These are phyloP conservation scores for Plodia interpunctella DNA, from an alignment of 1,140 invertebrate genomes.

Conservation along the genomic window DNA sequence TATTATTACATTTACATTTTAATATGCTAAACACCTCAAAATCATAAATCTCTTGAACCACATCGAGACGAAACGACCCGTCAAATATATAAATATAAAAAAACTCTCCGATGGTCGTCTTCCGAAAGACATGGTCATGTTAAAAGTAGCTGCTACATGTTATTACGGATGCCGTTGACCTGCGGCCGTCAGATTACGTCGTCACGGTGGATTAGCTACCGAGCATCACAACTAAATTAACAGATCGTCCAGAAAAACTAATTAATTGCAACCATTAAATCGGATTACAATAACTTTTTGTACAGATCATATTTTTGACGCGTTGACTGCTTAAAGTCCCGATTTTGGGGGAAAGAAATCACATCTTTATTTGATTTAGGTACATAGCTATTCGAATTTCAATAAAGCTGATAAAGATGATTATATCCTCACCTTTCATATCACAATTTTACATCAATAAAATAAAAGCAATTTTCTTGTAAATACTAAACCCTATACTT, in stretches of 20 bases:
- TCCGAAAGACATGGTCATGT: conserved; percentile 3
- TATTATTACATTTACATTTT: too few relatives aligned
- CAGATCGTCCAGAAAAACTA: conserved; percentile 2
- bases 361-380: too few relatives aligned
- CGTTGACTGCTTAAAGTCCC: not conserved
- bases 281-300: not conserved
- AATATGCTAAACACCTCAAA: too few relatives aligned
- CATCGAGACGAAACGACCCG: not conserved
- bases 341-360: not conserved
- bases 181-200: not conserved
- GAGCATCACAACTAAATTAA: conserved; percentile 1
- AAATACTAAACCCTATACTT: too few relatives aligned
- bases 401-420: too few relatives aligned
- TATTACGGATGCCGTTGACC: conserved; percentile 12
- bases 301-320: not conserved
- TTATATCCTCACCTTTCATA: too few relatives aligned
- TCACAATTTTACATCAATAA: too few relatives aligned
- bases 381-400: too few relatives aligned
- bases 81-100: not conserved
- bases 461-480: too few relatives aligned
- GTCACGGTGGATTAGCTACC: not conserved
- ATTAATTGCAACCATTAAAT: conserved; percentile 6
- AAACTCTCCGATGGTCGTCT: not conserved
- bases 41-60: too few relatives aligned
- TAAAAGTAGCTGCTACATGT: conserved; percentile 9